Conservation (phyloP, 1,140 invertebrate genomes). For the Ceratosolen solmsi region DNA sequence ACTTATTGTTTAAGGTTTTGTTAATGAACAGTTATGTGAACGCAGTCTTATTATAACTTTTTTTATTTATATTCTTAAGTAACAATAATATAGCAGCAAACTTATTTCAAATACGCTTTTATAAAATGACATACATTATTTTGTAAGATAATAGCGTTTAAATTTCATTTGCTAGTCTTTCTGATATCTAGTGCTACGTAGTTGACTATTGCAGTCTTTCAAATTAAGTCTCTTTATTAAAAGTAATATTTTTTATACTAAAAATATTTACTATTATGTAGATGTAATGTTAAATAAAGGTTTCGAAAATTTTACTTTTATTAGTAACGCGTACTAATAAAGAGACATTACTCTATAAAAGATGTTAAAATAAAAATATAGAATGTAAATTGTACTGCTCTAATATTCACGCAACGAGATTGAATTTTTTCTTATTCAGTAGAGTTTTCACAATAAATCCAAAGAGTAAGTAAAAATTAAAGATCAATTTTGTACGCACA, state of each 20-base stretch:
- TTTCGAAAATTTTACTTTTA: neutral
- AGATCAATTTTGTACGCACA: neutral
- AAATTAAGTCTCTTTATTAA: constrained; percentile 54
- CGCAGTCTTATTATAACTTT: neutral
- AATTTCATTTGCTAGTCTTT: constrained; percentile 18
- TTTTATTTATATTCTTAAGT: neutral
- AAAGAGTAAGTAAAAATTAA: neutral
- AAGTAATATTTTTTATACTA: neutral
- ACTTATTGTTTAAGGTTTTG: neutral
- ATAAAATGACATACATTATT: too few relatives aligned
- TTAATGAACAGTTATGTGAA: neutral
- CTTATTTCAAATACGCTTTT: neutral
- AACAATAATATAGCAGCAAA: too few relatives aligned
- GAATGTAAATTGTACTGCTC: constrained; percentile 19
- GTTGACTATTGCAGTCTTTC: constrained; percentile 63
- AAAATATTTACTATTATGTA: neutral
- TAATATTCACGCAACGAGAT: neutral
- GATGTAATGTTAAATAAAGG: neutral
- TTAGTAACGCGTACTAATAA: neutral
- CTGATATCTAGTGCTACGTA: constrained; percentile 66
- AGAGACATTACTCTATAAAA: constrained; percentile 22
- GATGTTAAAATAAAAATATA: neutral
- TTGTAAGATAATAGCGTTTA: neutral
- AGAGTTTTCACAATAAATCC: neutral
- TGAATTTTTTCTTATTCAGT: neutral